These are phyloP conservation scores for Clistopyga incitator DNA, from an alignment of 2,888 invertebrate genomes.

Conservation along the genomic window DNA sequence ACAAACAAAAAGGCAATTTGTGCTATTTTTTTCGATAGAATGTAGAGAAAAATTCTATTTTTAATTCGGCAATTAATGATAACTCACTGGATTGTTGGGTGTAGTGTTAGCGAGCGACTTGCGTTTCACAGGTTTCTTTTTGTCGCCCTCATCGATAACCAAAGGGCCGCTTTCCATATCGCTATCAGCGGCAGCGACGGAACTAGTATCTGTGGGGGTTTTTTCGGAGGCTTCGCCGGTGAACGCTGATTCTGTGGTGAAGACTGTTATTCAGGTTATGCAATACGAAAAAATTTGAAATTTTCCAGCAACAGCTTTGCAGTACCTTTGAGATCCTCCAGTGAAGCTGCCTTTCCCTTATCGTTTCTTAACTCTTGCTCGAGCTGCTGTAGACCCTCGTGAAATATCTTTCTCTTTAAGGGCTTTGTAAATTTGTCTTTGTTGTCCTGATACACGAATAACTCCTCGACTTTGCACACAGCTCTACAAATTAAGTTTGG, in stretches of 20 bases:
- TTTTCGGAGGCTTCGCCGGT: conserved; percentile 41
- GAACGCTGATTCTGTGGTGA: conserved; percentile 40
- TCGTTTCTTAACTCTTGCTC: conserved; percentile 91
- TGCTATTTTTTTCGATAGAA: background rate
- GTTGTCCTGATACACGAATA: conserved; percentile 92
- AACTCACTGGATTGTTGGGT: conserved; percentile 77
- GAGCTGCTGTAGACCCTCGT: conserved; percentile 95
- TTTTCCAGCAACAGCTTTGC: background rate
- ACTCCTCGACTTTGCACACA: conserved; percentile 92
- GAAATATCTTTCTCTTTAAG: conserved; percentile 92
- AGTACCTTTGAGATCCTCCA: conserved; percentile 73
- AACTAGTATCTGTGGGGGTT: conserved; percentile 38
- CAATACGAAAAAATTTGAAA: background rate
- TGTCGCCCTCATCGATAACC: conserved; percentile 82
- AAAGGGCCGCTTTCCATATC: conserved; percentile 80
- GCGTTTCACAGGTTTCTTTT: conserved; percentile 80
- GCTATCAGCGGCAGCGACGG: conserved; percentile 71
- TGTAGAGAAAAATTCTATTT: background rate
- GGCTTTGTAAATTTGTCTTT: conserved; percentile 93
- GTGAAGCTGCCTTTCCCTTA: conserved; percentile 66
- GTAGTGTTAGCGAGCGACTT: conserved; percentile 73
- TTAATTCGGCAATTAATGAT: background rate
- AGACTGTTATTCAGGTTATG: conserved; percentile 18
- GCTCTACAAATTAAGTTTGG: conserved; percentile 85
- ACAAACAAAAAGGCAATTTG: background rate